Base-by-base conservation (phyloP, 2,113 vertebrate species). In the Leptosomus discolor region DNA sequence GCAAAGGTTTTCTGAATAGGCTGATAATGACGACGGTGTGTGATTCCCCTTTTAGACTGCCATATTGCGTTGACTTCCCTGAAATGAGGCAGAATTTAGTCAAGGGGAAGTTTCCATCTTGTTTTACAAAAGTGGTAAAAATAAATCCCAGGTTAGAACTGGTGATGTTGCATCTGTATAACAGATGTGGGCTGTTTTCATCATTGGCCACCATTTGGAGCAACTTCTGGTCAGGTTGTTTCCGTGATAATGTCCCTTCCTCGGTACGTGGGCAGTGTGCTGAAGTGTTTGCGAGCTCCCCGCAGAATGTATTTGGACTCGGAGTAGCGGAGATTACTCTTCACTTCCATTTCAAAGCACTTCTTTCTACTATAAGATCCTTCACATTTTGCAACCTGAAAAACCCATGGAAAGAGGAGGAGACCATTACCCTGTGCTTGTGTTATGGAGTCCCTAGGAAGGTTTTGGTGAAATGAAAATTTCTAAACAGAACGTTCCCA, bases 21-120 rank as follows among this genome's bases (percentile, higher is more conserved):
- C 90, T 64, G 94, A n/a, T 95, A 97, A 96, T 92, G 92, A 92
- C 3, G 23, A 27, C 2, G 12, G 82, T 3, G 11, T 89, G 92
- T 37, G 89, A 85, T 83, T 94, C 93, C 90, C 82, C 54, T 95
- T 88, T 84, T 69, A 89, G 75, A 16, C 69, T 91, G 90, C 90
- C 92, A 71, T 74, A 45, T 76, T 75, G 93, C 20, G 0, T 7
- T 54, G 63, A 75, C 67, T 90, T n/a, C 58, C 71, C 87, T 39
- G 46, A 29, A 58, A 82, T 3, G 30, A 91, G 88, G 94, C 53
- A 67, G 78, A 54, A 79, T n/a, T 74, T 26, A 14, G 65, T 65
- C 1, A 0, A 68, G 77, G 70, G 65, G 45, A 91, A 18, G 18
- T 23, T 87, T 94, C 80, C 17, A 5, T 75, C 75, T 50, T 48